Evolutionary conservation across 2,888 invertebrate species (phyloP).

Genomic region (Oxycera nigricornis): DNA sequence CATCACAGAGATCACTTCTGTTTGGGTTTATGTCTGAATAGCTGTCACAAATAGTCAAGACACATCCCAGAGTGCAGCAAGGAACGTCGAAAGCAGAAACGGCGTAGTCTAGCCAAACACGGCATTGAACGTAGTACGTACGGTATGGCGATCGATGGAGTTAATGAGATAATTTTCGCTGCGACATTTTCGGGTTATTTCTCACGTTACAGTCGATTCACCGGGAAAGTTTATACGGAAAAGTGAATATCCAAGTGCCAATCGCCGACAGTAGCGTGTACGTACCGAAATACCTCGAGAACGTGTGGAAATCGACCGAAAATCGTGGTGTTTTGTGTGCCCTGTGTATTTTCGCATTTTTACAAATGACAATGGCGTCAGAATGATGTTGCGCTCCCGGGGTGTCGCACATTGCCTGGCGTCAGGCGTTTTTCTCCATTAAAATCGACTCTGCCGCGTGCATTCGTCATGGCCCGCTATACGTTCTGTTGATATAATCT

Average conservation of each 20-base stretch:
- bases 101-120: neutral
- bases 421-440: neutral
- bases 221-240: neutral
- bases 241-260: neutral
- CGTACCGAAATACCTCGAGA: neutral
- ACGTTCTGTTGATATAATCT: neutral
- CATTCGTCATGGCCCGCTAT: slow-evolving; percentile 17
- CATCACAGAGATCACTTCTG: too few species aligned
- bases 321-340: neutral
- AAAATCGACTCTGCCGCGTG: neutral
- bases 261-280: neutral
- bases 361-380: slow-evolving; percentile 40
- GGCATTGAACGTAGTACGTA: slow-evolving; percentile 21
- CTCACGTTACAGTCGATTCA: neutral
- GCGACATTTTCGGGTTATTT: slow-evolving; percentile 10
- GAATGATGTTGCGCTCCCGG: slow-evolving; percentile 25
- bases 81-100: neutral
- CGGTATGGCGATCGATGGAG: slow-evolving; percentile 36
- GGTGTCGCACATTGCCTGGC: neutral
- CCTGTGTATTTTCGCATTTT: slow-evolving; percentile 14
- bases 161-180: neutral
- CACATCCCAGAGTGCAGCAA: neutral
- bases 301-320: neutral
- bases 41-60: neutral
- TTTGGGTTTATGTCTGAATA: too few species aligned